Evolutionary conservation across 2,113 vertebrate genomes (phyloP), one percentile per base, ranked within the genome.

Genomic region (Lophura nycthemera): DNA sequence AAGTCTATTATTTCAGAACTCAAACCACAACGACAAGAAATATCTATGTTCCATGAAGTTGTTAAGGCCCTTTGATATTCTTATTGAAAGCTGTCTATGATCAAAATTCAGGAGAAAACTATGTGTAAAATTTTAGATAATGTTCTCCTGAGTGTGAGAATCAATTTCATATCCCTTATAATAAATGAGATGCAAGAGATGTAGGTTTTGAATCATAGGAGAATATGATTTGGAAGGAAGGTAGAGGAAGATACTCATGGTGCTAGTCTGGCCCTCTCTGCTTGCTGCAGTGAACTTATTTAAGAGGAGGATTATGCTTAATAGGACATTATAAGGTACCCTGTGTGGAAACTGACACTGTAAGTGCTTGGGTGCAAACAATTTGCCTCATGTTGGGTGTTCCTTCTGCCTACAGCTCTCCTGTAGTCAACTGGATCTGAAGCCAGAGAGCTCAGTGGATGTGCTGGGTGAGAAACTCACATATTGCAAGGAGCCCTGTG

Each of bases 381-480:
- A 17, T 47, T 73, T 80, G 10, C 11, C 32, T 13, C 3, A 3
- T 6, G 15, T 12, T 1, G 2, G 17, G 22, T 0, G 0, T 30
- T 18, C 21, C 16, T 36, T 59, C 66, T 83, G 17, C 32, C 45
- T 72, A 8, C 47, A 60, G 34, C 43, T 14, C 25, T 50, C 57
- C 66, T 38, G 13, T 24, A 27, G 21, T 17, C 48, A 38, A 2
- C 17, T 59, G 40, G 56, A 88, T 32, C 12, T 45, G 60, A 78
- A 81, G 74, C 12, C 2, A 2, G 65, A 45, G 56, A 70, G 12
- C 20, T 25, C 40, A 32, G 4, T 38, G 56, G 60, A 10, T 15
- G 2, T 18, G 38, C 34, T 72, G 36, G 30, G 4, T 27, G 7
- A 88, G 69, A 92, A 74, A 47, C 6, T 24, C 20, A 77, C 17